phyloP scores from a whole-genome alignment of 2,888 invertebrate species.

The Andricus curvator region DNA sequence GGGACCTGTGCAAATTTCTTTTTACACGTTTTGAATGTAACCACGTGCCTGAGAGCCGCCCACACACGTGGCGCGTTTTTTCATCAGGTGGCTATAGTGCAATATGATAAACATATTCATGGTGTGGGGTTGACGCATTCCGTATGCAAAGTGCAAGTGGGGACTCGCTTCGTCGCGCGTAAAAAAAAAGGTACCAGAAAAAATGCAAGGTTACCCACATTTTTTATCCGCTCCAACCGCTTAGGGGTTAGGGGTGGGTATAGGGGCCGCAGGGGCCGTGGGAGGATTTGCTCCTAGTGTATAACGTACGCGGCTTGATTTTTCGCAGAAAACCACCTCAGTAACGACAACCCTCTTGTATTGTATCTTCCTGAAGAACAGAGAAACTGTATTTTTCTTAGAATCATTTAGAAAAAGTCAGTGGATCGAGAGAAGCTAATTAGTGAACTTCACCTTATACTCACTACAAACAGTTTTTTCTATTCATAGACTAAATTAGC shows the following conservation, averaged over 20 bases:
- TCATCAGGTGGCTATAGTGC: constrained; percentile 61
- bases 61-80: constrained; percentile 56
- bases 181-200: constrained; percentile 64
- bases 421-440: background rate
- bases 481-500: no score
- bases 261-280: background rate
- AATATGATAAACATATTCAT: constrained; percentile 66
- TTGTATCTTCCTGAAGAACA: background rate
- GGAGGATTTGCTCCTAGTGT: constrained; percentile 48
- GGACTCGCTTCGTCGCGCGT: constrained; percentile 47
- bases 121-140: constrained; percentile 62
- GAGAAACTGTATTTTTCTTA: background rate
- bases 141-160: constrained; percentile 67
- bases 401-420: background rate
- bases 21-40: constrained; percentile 28
- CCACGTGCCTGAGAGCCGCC: constrained; percentile 57
- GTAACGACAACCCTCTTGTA: background rate
- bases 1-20: constrained; percentile 40
- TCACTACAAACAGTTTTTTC: no score
- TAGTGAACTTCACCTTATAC: no score
- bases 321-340: background rate
- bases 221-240: constrained; percentile 57
- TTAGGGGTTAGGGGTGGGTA: constrained; percentile 8
- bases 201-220: constrained; percentile 74
- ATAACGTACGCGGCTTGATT: constrained; percentile 40